phyloP scores from a whole-genome alignment of 2,888 invertebrate genomes.

The Elysia crispata region DNA sequence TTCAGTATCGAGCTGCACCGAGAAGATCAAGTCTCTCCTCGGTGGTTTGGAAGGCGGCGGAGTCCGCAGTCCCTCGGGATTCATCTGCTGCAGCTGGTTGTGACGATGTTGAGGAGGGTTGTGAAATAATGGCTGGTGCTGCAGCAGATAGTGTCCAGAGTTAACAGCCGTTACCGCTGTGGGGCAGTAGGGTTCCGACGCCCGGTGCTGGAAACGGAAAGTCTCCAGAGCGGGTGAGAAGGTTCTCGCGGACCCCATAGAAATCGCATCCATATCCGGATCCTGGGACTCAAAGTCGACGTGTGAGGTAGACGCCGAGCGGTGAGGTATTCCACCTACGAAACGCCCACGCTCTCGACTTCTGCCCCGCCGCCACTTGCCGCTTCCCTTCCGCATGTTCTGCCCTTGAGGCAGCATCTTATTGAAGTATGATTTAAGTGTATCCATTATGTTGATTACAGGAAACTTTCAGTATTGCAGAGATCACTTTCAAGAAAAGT shows the following conservation, averaged over 20 bases:
- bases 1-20: conserved; percentile 58
- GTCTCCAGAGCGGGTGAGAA: conserved; percentile 29
- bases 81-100: not conserved
- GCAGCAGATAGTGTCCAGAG: conserved; percentile 1
- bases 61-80: conserved; percentile 49
- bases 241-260: conserved; percentile 16
- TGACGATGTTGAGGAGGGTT: not conserved
- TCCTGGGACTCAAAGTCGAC: conserved; percentile 47
- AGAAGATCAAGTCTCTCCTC: conserved; percentile 67
- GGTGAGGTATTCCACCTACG: conserved; percentile 42
- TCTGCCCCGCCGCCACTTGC: conserved; percentile 48
- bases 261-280: conserved; percentile 17
- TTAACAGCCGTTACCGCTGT: conserved; percentile 20
- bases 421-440: conserved; percentile 68
- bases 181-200: conserved; percentile 35
- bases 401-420: conserved; percentile 56
- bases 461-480: too few species aligned
- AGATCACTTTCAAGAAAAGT: too few species aligned
- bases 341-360: conserved; percentile 28
- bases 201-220: conserved; percentile 30
- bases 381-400: conserved; percentile 55
- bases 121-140: not conserved
- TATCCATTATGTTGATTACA: conserved; percentile 59
- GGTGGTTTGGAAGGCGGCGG: conserved; percentile 70
- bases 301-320: conserved; percentile 54